A percentile compares a stretch with the other conserved stretches of the same genome.
Conservation (phyloP, 30 jellyfish, hydroid and myxozoan species). For the Aurelia aurita complex sp. Pacific region DNA sequence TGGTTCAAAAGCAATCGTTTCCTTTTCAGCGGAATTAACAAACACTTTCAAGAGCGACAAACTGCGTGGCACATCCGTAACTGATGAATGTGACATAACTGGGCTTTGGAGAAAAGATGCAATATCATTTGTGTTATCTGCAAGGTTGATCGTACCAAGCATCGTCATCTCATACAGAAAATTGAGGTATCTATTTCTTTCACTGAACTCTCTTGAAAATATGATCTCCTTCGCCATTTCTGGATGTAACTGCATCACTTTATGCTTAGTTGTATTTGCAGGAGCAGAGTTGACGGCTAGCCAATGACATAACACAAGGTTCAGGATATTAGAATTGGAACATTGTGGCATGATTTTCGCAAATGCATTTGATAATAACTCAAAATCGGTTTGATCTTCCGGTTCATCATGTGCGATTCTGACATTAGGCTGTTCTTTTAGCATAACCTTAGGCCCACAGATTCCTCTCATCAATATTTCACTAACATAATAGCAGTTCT, state of each 20-base stretch:
- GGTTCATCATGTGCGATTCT: conserved; percentile 6
- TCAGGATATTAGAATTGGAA: neutral
- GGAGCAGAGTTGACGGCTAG: conserved; percentile 8
- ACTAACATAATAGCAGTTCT: conserved; percentile 1
- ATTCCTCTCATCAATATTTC: conserved; percentile 37
- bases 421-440: neutral
- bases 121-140: neutral
- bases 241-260: conserved; percentile 10
- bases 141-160: neutral
- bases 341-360: neutral
- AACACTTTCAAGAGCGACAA: conserved; percentile 21
- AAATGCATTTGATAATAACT: conserved; percentile 4
- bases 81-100: neutral
- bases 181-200: conserved; percentile 4
- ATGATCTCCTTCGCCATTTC: conserved; percentile 15
- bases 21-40: neutral
- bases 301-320: conserved; percentile 18
- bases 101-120: neutral
- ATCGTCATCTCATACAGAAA: conserved; percentile 34
- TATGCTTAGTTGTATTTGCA: neutral
- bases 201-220: conserved; percentile 4
- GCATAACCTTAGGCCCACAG: neutral
- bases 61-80: neutral
- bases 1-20: neutral
- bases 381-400: neutral